phyloP scores from a whole-genome alignment of 2,797 vertebrate genomes.

The Sebastes trivittatus region DNA sequence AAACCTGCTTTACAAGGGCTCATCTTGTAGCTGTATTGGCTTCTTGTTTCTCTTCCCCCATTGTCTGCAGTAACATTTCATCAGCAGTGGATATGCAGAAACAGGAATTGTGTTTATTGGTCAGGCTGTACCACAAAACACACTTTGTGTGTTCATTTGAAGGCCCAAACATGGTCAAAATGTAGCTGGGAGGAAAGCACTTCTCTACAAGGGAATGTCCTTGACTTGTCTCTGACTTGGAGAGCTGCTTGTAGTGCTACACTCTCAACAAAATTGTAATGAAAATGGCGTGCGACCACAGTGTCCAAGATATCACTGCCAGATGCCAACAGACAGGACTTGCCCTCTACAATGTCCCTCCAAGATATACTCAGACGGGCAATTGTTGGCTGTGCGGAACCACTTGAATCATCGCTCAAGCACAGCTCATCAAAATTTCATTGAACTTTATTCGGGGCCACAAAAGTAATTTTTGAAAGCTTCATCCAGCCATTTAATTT shows the following conservation, averaged over 20 bases:
- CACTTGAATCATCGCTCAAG: conserved; percentile 20
- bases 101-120: not conserved
- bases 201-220: conserved; percentile 2
- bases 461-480: conserved; percentile 13
- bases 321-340: not conserved
- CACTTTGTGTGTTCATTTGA: not conserved
- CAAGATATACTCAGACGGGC: not conserved
- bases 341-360: not conserved
- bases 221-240: conserved; percentile 16
- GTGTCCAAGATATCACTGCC: not conserved
- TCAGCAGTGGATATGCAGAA: not conserved
- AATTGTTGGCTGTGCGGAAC: not conserved
- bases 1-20: conserved; percentile 22
- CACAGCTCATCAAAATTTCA: not conserved
- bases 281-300: not conserved
- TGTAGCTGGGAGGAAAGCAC: not conserved
- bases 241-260: not conserved
- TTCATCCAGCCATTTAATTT: conserved; percentile 22
- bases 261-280: not conserved
- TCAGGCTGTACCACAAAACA: not conserved
- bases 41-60: not conserved
- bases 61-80: not conserved
- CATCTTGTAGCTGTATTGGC: not conserved
- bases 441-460: conserved; percentile 21
- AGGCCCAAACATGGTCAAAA: conserved; percentile 16